Evolutionary conservation across 2,113 vertebrate species (phyloP).

Genomic region (Dicrurus megarhynchus): DNA sequence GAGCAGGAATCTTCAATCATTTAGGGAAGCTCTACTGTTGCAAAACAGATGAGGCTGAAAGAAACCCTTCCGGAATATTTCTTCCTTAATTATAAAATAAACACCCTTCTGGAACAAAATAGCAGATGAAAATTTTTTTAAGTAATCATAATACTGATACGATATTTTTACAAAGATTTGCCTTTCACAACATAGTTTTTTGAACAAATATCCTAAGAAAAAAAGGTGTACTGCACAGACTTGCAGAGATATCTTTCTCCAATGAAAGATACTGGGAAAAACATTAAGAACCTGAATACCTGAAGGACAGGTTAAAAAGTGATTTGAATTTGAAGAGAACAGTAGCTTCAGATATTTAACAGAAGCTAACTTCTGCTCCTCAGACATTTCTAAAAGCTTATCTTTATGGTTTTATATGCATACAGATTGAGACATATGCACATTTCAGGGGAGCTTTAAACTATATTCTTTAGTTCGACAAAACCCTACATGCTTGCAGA

Average conservation of each 20-base stretch:
- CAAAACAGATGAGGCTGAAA: constrained; percentile 20
- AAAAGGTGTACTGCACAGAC: background rate
- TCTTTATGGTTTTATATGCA: background rate
- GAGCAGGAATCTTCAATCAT: constrained; percentile 27
- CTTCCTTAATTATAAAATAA: background rate
- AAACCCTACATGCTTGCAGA: background rate
- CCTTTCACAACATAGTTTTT: background rate
- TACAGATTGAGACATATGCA: background rate
- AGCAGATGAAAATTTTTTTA: background rate
- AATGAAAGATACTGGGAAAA: background rate
- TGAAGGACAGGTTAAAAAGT: background rate
- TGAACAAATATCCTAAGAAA: background rate
- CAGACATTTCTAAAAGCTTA: background rate
- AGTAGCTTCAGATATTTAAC: background rate
- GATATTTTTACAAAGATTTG: background rate
- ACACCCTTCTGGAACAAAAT: background rate
- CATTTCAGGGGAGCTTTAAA: background rate
- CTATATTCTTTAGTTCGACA: background rate
- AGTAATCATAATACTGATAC: background rate
- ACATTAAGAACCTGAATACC: background rate
- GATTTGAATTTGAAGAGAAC: background rate
- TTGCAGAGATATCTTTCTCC: background rate
- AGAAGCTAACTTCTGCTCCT: background rate
- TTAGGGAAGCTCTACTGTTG: constrained; percentile 35
- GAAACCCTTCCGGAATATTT: background rate